Percentiles rank a stretch among this genome's conserved stretches.
Conservation (phyloP, 1,140 invertebrate species). For the Drosophila nasuta region DNA sequence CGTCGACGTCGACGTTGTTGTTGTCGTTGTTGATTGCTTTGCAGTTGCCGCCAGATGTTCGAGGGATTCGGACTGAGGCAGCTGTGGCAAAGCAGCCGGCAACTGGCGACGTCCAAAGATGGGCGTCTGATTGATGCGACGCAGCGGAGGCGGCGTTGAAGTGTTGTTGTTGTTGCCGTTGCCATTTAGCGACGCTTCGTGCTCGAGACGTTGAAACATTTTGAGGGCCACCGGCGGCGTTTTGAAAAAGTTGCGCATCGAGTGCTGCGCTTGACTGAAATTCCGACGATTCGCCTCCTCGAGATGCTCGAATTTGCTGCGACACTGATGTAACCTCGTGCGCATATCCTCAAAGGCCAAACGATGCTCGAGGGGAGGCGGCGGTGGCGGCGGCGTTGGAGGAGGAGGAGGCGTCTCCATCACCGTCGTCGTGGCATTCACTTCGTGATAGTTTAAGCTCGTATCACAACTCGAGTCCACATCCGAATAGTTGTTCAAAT, state of each 20-base stretch:
- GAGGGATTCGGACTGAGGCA: slow-evolving; percentile 70
- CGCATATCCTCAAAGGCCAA: slow-evolving; percentile 75
- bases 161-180: neutral
- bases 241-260: slow-evolving; percentile 81
- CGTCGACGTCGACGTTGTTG: neutral
- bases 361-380: slow-evolving; percentile 18
- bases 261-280: slow-evolving; percentile 69
- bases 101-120: slow-evolving; percentile 71
- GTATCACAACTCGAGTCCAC: slow-evolving; percentile 84
- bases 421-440: slow-evolving; percentile 43
- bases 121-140: slow-evolving; percentile 83
- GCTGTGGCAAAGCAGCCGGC: slow-evolving; percentile 25
- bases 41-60: slow-evolving; percentile 55
- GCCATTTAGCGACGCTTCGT: slow-evolving; percentile 58
- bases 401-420: neutral
- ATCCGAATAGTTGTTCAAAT: slow-evolving; percentile 82
- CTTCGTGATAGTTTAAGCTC: slow-evolving; percentile 79
- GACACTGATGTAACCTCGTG: slow-evolving; percentile 72
- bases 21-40: neutral
- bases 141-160: slow-evolving; percentile 32
- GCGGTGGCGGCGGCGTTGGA: slow-evolving; percentile 7
- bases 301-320: slow-evolving; percentile 76
- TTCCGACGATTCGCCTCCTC: slow-evolving; percentile 75
- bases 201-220: slow-evolving; percentile 79
- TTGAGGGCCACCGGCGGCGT: slow-evolving; percentile 75